Evolutionary conservation across 2,888 invertebrate genomes (phyloP).

Genomic region (Apotomis betuletana): DNA sequence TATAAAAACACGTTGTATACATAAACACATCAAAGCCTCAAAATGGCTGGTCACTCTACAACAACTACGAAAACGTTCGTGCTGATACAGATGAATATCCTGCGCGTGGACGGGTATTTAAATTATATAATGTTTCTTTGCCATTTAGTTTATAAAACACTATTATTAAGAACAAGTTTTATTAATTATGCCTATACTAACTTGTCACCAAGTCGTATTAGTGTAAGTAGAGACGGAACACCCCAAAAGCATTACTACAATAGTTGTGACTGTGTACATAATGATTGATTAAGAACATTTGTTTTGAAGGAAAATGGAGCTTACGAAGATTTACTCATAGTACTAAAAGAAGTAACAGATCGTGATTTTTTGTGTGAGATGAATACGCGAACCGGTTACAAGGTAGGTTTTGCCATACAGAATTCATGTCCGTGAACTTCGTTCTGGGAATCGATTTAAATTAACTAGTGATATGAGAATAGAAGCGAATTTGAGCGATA

Average conservation of each 20-base stretch:
- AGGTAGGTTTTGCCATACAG: background rate
- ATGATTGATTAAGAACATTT: background rate
- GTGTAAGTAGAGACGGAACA: too few relatives aligned
- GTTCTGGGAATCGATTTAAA: too few relatives aligned
- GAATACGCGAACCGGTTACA: constrained; percentile 13
- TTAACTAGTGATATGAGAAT: too few relatives aligned
- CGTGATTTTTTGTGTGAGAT: constrained; percentile 11
- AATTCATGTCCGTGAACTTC: background rate
- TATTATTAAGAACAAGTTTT: too few relatives aligned
- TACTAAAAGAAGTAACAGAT: constrained; percentile 14
- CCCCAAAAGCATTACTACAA: too few relatives aligned
- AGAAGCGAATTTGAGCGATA: too few relatives aligned
- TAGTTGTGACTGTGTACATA: too few relatives aligned
- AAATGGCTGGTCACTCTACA: constrained; percentile 12
- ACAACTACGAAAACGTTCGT: background rate
- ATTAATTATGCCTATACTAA: too few relatives aligned
- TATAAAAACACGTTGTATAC: too few relatives aligned
- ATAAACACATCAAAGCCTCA: constrained; percentile 9
- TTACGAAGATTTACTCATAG: constrained; percentile 8
- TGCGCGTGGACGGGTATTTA: constrained; percentile 15
- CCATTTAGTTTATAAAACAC: too few relatives aligned
- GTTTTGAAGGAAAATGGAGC: constrained; percentile 15
- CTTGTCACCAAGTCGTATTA: too few relatives aligned
- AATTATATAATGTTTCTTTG: background rate
- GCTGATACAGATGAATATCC: background rate